Evolutionary conservation across 92 coral and sea anemone genomes (phyloP).

Genomic region (Scolanthus callimorphus): DNA sequence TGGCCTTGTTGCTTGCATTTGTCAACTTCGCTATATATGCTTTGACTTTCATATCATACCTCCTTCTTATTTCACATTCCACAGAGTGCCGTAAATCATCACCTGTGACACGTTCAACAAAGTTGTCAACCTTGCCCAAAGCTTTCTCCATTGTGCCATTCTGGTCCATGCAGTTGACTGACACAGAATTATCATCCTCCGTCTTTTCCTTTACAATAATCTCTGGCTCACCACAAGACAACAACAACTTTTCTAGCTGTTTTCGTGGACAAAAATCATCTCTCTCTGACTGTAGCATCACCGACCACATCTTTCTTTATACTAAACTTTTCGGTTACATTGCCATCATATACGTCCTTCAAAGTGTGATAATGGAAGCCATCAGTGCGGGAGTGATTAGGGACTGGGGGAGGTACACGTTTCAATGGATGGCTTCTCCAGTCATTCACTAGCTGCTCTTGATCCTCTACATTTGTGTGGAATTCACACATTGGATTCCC

Average conservation of each 20-base stretch:
- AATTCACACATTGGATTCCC: constrained; percentile 11
- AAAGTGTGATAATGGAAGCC: constrained; percentile 26
- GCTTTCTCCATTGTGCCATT: constrained; percentile 44
- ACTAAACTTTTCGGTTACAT: constrained; percentile 33
- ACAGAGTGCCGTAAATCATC: constrained; percentile 35
- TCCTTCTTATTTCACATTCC: constrained; percentile 20
- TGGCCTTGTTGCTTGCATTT: constrained; percentile 44
- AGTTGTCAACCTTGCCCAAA: constrained; percentile 37
- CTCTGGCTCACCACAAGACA: constrained; percentile 51
- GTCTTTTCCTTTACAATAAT: background rate
- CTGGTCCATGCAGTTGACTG: constrained; percentile 10
- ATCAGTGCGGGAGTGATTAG: constrained; percentile 31
- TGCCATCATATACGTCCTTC: constrained; percentile 13
- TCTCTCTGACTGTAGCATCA: background rate
- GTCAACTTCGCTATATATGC: constrained; percentile 22
- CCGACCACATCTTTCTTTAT: constrained; percentile 18
- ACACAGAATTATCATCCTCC: constrained; percentile 1
- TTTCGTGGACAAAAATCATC: constrained; percentile 58
- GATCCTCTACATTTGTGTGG: constrained; percentile 23
- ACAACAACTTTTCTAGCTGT: constrained; percentile 19
- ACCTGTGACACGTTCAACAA: constrained; percentile 32
- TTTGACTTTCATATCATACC: constrained; percentile 27
- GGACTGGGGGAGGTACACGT: constrained; percentile 48
- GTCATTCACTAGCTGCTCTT: constrained; percentile 5
- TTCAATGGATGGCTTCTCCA: constrained; percentile 22